Conservation (phyloP, 2,113 vertebrate species). For the Isichthys henryi region DNA sequence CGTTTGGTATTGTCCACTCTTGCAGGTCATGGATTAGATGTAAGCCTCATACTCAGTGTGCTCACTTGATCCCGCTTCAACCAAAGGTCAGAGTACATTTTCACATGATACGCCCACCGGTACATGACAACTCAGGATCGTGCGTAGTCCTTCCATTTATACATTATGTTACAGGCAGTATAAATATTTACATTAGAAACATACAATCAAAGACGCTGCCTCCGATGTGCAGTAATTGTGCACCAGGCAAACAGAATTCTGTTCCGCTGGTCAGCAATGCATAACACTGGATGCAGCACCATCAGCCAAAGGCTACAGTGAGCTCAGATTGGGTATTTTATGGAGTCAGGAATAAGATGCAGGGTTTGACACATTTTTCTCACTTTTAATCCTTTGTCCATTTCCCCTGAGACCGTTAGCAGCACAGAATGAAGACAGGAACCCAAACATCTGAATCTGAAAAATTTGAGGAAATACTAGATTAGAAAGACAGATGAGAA, state of each 20-base stretch:
- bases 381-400: background rate
- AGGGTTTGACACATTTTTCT: background rate
- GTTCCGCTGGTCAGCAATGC: background rate
- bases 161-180: background rate
- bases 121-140: background rate
- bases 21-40: background rate
- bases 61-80: background rate
- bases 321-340: background rate
- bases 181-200: background rate
- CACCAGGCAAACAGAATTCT: background rate
- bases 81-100: background rate
- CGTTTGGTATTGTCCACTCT: background rate
- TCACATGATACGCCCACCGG: background rate
- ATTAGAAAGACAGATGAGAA: background rate
- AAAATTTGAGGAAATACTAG: background rate
- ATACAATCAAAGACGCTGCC: background rate
- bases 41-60: background rate
- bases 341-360: background rate
- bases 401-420: conserved; percentile 9
- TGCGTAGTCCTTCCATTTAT: background rate
- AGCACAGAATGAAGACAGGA: background rate
- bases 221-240: background rate
- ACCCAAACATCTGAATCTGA: background rate
- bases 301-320: background rate
- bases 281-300: background rate